These are phyloP conservation scores for Lypha dubia DNA, from an alignment of 2,888 invertebrate species.

Conservation along the genomic window DNA sequence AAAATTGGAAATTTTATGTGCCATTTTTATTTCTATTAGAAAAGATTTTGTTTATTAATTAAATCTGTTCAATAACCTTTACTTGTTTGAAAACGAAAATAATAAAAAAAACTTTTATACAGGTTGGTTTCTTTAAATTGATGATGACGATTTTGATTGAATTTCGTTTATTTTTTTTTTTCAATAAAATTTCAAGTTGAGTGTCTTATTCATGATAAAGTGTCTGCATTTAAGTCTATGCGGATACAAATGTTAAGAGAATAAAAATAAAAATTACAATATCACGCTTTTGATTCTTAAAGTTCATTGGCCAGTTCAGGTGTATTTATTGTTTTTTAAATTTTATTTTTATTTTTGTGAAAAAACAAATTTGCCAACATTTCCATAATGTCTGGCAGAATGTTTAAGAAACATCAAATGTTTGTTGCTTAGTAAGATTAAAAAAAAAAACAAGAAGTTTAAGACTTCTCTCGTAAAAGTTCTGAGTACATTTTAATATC, in stretches of 20 bases:
- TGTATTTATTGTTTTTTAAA: conserved; percentile 21
- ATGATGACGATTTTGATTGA: neutral
- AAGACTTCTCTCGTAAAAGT: neutral
- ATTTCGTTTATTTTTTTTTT: neutral
- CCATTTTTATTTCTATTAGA: no score
- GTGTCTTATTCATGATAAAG: conserved; percentile 57
- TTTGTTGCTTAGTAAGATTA: neutral
- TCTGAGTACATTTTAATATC: no score
- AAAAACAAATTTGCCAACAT: conserved; percentile 38
- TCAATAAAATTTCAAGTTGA: conserved; percentile 38
- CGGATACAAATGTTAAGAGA: neutral
- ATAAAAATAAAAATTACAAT: conserved; percentile 10
- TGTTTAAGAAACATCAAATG: neutral
- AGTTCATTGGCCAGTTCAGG: conserved; percentile 54
- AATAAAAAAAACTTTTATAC: neutral
- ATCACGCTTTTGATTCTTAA: neutral
- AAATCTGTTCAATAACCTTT: conserved; percentile 18
- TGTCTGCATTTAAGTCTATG: conserved; percentile 55
- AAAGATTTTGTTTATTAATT: neutral
- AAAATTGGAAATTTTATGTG: neutral
- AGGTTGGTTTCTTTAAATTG: conserved; percentile 33
- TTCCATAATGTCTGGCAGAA: conserved; percentile 35
- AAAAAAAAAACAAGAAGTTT: no score
- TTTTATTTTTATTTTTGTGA: conserved; percentile 2
- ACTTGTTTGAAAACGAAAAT: neutral